These are phyloP conservation scores for Orthonevra nobilis DNA, from an alignment of 2,888 invertebrate genomes.

Conservation along the genomic window DNA sequence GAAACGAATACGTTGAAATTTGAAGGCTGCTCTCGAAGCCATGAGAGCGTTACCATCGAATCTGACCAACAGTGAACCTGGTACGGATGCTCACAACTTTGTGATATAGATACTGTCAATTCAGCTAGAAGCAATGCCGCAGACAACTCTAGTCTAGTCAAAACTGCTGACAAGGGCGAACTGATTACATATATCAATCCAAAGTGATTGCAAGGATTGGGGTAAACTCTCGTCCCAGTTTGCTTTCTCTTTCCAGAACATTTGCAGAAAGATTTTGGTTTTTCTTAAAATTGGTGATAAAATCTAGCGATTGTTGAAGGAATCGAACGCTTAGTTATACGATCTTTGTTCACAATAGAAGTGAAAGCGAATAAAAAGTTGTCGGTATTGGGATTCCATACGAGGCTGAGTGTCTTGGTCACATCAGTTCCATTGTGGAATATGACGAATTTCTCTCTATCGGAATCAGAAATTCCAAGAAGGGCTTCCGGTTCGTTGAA, in stretches of 20 bases:
- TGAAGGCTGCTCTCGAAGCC: constrained; percentile 47
- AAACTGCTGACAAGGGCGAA: constrained; percentile 34
- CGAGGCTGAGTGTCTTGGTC: constrained; percentile 55
- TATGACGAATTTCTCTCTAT: constrained; percentile 34
- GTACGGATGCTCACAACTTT: constrained; percentile 7
- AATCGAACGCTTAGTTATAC: constrained; percentile 45
- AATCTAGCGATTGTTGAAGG: constrained; percentile 46
- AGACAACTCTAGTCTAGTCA: constrained; percentile 52
- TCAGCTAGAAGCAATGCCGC: constrained; percentile 46
- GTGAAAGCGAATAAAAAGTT: constrained; percentile 37
- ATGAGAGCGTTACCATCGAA: constrained; percentile 44
- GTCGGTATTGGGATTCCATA: constrained; percentile 43
- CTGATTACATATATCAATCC: constrained; percentile 14
- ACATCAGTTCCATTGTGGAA: constrained; percentile 57
- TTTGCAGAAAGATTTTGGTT: constrained; percentile 66
- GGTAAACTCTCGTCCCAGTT: constrained; percentile 61
- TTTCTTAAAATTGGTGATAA: constrained; percentile 51
- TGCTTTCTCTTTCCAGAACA: constrained; percentile 57
- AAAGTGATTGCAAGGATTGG: constrained; percentile 15
- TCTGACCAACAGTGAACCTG: constrained; percentile 43
- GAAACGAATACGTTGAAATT: constrained; percentile 59
- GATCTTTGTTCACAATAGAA: constrained; percentile 1
- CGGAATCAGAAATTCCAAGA: constrained; percentile 37
- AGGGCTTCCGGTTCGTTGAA: constrained; percentile 29
- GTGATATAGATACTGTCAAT: constrained; percentile 2